These are phyloP conservation scores for Drosophila vallismaia DNA, from an alignment of 2,888 invertebrate genomes.

Conservation along the genomic window DNA sequence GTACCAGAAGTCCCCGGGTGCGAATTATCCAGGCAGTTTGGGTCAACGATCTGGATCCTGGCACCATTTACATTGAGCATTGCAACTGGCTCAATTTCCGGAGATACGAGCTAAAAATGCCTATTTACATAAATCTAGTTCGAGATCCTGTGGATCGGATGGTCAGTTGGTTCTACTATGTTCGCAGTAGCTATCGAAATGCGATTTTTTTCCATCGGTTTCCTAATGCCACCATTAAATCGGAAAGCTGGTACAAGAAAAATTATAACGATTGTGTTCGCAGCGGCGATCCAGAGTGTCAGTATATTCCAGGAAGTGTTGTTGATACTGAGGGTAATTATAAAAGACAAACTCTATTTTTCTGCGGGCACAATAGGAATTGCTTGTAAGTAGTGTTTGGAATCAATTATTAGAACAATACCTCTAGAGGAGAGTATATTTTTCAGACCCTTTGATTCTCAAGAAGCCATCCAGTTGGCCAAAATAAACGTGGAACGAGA, in stretches of 20 bases:
- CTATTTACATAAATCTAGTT: conserved; percentile 94
- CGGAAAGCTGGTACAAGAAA: conserved; percentile 83
- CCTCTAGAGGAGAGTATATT: conserved; percentile 55
- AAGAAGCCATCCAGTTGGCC: conserved; percentile 91
- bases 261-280: conserved; percentile 94
- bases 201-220: conserved; percentile 89
- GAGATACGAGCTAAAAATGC: conserved; percentile 91
- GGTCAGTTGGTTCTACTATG: conserved; percentile 95
- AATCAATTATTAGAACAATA: neutral
- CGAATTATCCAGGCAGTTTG: conserved; percentile 49
- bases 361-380: conserved; percentile 92
- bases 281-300: conserved; percentile 91
- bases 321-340: conserved; percentile 92
- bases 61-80: conserved; percentile 93
- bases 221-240: conserved; percentile 85
- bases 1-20: conserved; percentile 8
- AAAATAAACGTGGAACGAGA: conserved; percentile 93
- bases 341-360: conserved; percentile 92
- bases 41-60: conserved; percentile 89
- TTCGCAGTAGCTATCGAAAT: conserved; percentile 87
- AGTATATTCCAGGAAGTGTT: conserved; percentile 90
- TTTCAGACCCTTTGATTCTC: conserved; percentile 92
- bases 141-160: conserved; percentile 94
- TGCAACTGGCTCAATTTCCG: conserved; percentile 93
- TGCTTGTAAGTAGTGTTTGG: conserved; percentile 88